Evolutionary conservation across 2,888 invertebrate species (phyloP), one percentile per base, ranked within the genome.

Genomic region (Perdita meconis): DNA sequence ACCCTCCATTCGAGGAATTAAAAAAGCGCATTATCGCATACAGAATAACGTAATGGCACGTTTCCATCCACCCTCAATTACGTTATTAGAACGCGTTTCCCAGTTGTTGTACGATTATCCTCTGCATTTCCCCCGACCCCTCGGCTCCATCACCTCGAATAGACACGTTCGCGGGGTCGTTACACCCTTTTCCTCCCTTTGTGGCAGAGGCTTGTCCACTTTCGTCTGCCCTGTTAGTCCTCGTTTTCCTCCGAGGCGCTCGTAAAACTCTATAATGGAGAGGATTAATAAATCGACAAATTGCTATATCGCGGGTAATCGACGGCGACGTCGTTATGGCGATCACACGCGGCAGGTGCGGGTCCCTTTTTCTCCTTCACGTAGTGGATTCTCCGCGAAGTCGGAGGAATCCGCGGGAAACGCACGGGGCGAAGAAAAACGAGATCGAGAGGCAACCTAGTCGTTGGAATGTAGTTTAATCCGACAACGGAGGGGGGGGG

Each of bases 211-310:
- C 22, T 42, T 22, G 19, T 34, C 30, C 50, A 38, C 56, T 47
- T 47, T 64, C 60, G 26, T 66, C 73, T 16, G 38, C 60, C n/a
- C 8, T 26, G 42, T 26, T 57, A 36, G 2, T 4, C 44, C 6
- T 53, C 60, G 60, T 74, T 60, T 76, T 68, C 64, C 63, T 36
- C 34, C 19, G 26, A 19, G 51, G 4, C 22, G 59, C 38, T 60
- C 75, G 64, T 75, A 64, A 60, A 68, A 64, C 53, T 55, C 59
- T n/a, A 13, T 64, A 74, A 64, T 47, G 64, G 59, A 19, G 6
- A 13, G 64, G 50, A 69, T 78, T 69, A 69, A 69, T 65, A 70
- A 75, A 69, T 75, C 63, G 75, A 65, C 75, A 66, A 69, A 75
- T 75, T 75, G 64, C 67, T 67, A 50, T 57, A 67, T 63, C 38